Conservation (phyloP, 2,113 vertebrate genomes). For the Pogonocichla stellata region DNA sequence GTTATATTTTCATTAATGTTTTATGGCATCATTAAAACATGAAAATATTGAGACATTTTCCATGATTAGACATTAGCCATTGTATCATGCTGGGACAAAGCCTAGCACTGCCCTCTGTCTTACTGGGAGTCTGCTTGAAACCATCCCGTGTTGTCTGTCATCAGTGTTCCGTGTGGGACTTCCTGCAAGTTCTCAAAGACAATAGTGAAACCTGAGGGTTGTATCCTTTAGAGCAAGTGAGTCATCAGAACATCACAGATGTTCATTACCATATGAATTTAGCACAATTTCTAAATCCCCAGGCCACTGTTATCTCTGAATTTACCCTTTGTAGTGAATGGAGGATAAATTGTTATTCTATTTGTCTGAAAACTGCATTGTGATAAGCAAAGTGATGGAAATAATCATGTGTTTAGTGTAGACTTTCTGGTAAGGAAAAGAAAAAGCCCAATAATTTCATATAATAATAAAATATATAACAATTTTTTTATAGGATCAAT, state of each 20-base stretch:
- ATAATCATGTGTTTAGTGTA: constrained; percentile 47
- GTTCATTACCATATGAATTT: constrained; percentile 82
- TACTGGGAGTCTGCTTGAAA: neutral
- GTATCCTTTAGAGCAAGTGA: constrained; percentile 65
- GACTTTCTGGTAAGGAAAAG: neutral
- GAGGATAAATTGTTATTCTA: constrained; percentile 72
- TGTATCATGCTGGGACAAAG: neutral
- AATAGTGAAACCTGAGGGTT: constrained; percentile 71
- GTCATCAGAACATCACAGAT: constrained; percentile 74
- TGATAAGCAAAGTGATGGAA: constrained; percentile 64
- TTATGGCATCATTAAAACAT: neutral
- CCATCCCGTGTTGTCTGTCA: neutral
- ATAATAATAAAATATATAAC: neutral
- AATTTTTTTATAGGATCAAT: neutral
- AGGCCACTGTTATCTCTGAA: constrained; percentile 67
- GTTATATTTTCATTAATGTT: neutral
- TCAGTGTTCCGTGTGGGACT: constrained; percentile 20
- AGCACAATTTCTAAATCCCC: constrained; percentile 71
- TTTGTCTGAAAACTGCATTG: constrained; percentile 68
- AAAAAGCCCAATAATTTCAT: neutral
- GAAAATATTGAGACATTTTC: neutral
- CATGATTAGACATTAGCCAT: neutral
- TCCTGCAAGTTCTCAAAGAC: constrained; percentile 65
- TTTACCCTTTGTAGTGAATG: constrained; percentile 67
- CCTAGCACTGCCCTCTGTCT: neutral